These are phyloP conservation scores for Leptatherina wallacei DNA, from an alignment of 2,797 vertebrate genomes.

Conservation along the genomic window DNA sequence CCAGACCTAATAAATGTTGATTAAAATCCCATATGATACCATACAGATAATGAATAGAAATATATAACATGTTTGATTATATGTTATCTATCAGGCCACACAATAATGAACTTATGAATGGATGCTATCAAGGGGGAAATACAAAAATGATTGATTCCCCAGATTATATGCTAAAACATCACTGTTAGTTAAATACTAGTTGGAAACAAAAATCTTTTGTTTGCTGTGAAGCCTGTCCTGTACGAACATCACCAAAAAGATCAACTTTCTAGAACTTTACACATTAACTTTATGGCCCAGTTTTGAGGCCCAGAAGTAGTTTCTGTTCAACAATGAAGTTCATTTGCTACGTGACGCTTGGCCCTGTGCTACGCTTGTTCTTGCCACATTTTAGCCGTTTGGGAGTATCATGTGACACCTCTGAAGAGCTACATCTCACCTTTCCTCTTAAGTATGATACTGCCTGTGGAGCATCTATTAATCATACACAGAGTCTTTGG, in stretches of 20 bases:
- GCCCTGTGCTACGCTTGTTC: conserved; percentile 36
- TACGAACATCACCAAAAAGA: conserved; percentile 1
- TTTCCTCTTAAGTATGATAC: conserved; percentile 30
- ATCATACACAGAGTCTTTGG: conserved; percentile 29
- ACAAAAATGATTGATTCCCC: no score
- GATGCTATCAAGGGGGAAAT: no score
- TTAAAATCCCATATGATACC: conserved; percentile 4
- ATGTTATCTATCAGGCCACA: no score
- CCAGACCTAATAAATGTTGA: conserved; percentile 7
- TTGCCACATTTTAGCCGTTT: conserved; percentile 23
- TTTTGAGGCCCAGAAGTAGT: conserved; percentile 44
- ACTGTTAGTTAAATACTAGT: background rate
- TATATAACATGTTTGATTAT: background rate
- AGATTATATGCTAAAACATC: background rate
- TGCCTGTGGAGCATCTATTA: conserved; percentile 17
- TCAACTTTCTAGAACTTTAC: conserved; percentile 27
- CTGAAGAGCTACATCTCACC: conserved; percentile 45
- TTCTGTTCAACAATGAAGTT: conserved; percentile 34
- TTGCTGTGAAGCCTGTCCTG: background rate
- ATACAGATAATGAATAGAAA: conserved; percentile 1
- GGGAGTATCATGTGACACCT: conserved; percentile 56
- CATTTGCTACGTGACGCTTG: conserved; percentile 35
- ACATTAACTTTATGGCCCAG: conserved; percentile 39
- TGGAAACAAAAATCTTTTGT: background rate
- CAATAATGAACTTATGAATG: background rate